A percentile compares a stretch with the other conserved stretches of the same genome.
These are phyloP conservation scores for Clarias macrocephalus DNA, from an alignment of 2,113 vertebrate genomes.

Conservation along the genomic window DNA sequence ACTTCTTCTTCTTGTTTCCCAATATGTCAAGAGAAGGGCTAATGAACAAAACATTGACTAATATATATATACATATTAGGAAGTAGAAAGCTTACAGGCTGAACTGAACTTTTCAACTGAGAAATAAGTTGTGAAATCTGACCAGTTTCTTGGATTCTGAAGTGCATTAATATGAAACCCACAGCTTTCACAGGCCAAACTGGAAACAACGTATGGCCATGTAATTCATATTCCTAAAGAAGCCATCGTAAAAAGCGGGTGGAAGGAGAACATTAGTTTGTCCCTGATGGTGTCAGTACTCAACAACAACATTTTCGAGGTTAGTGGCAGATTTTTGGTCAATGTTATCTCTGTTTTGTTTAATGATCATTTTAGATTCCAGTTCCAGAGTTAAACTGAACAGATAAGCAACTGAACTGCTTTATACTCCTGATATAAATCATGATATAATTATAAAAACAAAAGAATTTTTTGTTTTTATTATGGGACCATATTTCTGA, in stretches of 20 bases:
- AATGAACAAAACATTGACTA: not conserved
- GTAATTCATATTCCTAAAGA: constrained; percentile 55
- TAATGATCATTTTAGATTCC: not conserved
- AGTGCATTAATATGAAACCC: not conserved
- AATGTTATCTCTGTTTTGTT: not conserved
- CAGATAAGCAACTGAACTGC: not conserved
- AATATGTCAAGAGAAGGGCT: not conserved
- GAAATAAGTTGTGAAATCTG: not conserved
- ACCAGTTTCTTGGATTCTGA: not conserved
- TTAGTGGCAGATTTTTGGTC: constrained; percentile 34
- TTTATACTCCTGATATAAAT: not conserved
- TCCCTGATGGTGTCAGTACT: constrained; percentile 56
- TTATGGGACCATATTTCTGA: too few relatives aligned
- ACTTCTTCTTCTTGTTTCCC: not conserved
- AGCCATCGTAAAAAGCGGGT: constrained; percentile 53
- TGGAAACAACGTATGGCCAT: not conserved
- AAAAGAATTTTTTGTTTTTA: not conserved
- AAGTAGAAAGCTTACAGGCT: not conserved
- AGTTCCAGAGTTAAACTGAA: not conserved
- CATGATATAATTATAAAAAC: not conserved
- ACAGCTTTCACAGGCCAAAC: constrained; percentile 14
- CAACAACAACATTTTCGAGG: constrained; percentile 60
- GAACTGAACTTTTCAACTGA: not conserved
- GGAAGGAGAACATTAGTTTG: not conserved
- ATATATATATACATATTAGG: too few relatives aligned